These are phyloP conservation scores for Leptopterna dolabrata DNA, from an alignment of 2,888 invertebrate species.

Conservation along the genomic window DNA sequence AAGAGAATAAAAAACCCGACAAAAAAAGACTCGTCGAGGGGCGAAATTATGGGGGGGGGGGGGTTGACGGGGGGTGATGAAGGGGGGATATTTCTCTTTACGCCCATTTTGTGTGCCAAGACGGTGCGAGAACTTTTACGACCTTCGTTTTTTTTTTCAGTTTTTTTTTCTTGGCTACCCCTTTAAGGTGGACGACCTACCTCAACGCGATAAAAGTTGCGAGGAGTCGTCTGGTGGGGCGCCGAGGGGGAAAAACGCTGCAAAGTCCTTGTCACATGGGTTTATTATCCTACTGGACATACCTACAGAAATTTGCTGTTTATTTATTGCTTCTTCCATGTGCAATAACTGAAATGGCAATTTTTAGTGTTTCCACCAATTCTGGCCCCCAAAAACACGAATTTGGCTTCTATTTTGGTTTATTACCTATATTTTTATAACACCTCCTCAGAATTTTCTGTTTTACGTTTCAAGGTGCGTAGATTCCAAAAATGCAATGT, in stretches of 20 bases:
- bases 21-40: slow-evolving; percentile 14
- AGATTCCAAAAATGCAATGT: too few species aligned
- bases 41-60: not conserved
- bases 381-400: too few species aligned
- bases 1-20: slow-evolving; percentile 23
- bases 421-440: too few species aligned
- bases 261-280: too few species aligned
- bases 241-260: not conserved
- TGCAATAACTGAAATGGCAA: too few species aligned
- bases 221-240: not conserved
- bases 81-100: slow-evolving; percentile 6
- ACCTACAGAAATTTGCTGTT: too few species aligned
- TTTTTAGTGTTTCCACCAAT: too few species aligned
- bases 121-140: slow-evolving; percentile 36
- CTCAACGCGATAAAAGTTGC: slow-evolving; percentile 13
- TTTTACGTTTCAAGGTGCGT: too few species aligned
- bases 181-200: slow-evolving; percentile 29
- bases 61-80: not conserved
- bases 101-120: slow-evolving; percentile 31
- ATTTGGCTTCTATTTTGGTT: too few species aligned
- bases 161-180: not conserved
- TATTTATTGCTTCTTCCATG: too few species aligned
- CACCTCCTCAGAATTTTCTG: too few species aligned
- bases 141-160: not conserved
- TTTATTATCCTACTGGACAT: too few species aligned